Percentiles rank a stretch among this genome's conserved stretches.
Evolutionary conservation across 2,797 vertebrate species (phyloP).

Genomic region (Falco cherrug): DNA sequence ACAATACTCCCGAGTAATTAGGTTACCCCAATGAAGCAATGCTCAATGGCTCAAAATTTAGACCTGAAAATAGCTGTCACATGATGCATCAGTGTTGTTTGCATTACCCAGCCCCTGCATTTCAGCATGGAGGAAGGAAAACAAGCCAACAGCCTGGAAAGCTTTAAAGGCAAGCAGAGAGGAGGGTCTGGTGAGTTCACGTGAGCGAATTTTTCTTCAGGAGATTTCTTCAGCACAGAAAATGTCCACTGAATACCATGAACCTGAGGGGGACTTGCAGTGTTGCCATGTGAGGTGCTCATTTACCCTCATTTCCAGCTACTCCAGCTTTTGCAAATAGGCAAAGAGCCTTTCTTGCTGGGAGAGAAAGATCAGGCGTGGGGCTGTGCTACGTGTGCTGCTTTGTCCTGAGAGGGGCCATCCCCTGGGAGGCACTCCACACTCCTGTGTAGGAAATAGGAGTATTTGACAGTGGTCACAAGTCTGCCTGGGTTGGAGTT

Average conservation of each 20-base stretch:
- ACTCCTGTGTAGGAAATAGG: neutral
- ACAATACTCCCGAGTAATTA: neutral
- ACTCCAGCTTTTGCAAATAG: neutral
- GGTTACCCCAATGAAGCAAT: neutral
- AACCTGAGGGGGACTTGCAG: neutral
- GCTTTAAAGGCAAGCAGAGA: neutral
- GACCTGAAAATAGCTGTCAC: neutral
- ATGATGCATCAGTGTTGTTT: neutral
- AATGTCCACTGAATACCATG: neutral
- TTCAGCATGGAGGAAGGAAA: neutral
- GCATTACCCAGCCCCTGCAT: neutral
- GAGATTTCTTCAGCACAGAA: neutral
- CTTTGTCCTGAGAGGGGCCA: neutral
- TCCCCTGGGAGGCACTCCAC: neutral
- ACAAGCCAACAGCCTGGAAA: neutral
- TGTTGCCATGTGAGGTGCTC: neutral
- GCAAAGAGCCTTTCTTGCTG: neutral
- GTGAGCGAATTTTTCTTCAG: neutral
- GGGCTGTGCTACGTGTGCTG: neutral
- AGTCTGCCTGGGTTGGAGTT: neutral
- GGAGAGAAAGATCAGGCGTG: neutral
- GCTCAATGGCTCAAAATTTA: neutral
- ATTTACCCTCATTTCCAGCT: neutral
- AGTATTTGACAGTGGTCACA: neutral
- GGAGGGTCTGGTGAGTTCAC: neutral